Conservation (phyloP, 2,888 invertebrate species). For the Smittia sp. region DNA sequence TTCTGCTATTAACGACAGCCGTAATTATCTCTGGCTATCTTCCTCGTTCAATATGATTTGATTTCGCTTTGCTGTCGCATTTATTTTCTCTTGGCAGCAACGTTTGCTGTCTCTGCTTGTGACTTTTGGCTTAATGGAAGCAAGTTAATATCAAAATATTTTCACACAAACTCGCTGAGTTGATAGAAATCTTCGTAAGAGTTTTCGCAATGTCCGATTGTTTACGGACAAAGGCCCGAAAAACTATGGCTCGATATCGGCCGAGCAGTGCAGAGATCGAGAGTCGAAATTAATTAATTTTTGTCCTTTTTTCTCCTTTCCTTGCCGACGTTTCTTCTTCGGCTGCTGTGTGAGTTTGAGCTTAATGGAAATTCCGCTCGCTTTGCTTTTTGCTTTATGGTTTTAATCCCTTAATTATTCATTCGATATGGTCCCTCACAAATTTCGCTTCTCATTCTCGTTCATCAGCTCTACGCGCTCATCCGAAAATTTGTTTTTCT, state of each 20-base stretch:
- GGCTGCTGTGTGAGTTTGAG: background rate
- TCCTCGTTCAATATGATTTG: background rate
- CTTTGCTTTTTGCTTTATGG: constrained; percentile 20
- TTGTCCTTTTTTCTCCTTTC: constrained; percentile 10
- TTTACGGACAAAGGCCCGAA: background rate
- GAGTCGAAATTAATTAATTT: constrained; percentile 29
- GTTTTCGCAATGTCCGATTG: constrained; percentile 3
- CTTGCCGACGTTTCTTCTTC: background rate
- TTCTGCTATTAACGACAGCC: background rate
- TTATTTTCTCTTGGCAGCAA: background rate
- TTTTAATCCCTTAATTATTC: constrained; percentile 29
- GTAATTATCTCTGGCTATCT: constrained; percentile 1
- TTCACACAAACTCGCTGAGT: background rate
- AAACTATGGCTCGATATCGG: background rate
- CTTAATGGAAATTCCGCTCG: constrained; percentile 21
- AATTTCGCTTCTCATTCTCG: too few relatives aligned
- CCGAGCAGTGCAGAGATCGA: background rate
- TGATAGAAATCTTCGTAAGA: too few relatives aligned
- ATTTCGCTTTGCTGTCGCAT: background rate
- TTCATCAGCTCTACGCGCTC: background rate
- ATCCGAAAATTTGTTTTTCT: too few relatives aligned
- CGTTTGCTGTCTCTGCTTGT: background rate
- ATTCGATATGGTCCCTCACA: constrained; percentile 20
- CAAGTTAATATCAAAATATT: background rate
- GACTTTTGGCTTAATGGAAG: too few relatives aligned